These are phyloP conservation scores for Danio albolineatus DNA, from an alignment of 2,797 vertebrate genomes.

Conservation along the genomic window DNA sequence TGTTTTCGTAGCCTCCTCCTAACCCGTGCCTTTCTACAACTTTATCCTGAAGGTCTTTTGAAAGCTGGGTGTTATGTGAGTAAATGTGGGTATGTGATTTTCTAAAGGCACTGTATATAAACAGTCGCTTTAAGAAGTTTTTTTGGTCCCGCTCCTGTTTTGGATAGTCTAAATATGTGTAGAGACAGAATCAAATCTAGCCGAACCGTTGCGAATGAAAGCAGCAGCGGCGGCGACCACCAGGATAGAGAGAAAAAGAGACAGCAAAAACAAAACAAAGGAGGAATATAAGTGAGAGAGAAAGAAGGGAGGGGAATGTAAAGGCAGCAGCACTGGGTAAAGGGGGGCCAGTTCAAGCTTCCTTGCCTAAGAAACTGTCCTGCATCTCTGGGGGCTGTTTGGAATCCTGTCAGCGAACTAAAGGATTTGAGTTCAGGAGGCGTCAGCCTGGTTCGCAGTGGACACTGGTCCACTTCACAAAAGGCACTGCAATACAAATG, in stretches of 20 bases:
- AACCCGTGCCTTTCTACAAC: too few species aligned
- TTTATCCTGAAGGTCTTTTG: too few species aligned
- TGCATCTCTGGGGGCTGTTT: conserved; percentile 84
- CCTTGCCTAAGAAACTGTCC: conserved; percentile 88
- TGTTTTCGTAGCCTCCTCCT: too few species aligned
- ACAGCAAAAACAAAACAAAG: conserved; percentile 20
- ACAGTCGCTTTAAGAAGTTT: too few species aligned
- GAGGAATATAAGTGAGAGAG: conserved; percentile 52
- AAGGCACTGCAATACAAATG: conserved; percentile 83
- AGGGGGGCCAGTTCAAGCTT: conserved; percentile 68
- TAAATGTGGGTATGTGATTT: too few species aligned
- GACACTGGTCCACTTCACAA: conserved; percentile 86
- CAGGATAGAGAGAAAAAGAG: conserved; percentile 47
- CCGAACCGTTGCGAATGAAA: conserved; percentile 2
- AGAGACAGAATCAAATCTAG: conserved; percentile 40
- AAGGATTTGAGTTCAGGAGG: conserved; percentile 86
- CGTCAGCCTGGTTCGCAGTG: conserved; percentile 83
- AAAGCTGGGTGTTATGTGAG: too few species aligned
- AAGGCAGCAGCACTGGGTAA: conserved; percentile 65
- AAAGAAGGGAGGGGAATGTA: conserved; percentile 38
- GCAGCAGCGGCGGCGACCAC: conserved; percentile 35
- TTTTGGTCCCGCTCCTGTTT: conserved; percentile 4
- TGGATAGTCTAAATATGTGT: background rate
- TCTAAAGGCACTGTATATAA: too few species aligned
- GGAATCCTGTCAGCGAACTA: conserved; percentile 86